phyloP scores from a whole-genome alignment of 1,140 invertebrate species.

The Pseudoatta argentina region DNA sequence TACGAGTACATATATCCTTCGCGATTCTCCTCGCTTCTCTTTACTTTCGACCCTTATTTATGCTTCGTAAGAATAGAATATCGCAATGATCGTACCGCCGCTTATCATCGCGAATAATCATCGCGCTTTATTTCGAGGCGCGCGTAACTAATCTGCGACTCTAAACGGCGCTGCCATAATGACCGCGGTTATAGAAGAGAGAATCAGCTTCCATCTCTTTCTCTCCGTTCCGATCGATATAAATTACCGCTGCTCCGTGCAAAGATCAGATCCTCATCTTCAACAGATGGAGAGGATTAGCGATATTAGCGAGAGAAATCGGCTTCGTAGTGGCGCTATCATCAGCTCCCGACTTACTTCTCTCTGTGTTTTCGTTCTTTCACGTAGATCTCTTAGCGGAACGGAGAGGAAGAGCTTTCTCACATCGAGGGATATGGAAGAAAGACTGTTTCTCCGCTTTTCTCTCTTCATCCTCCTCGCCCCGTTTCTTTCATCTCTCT shows the following conservation, averaged over 20 bases:
- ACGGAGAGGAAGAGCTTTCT: conserved; percentile 68
- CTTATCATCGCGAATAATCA: conserved; percentile 61
- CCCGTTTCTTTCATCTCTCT: not conserved
- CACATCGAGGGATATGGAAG: conserved; percentile 43
- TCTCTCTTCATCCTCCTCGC: conserved; percentile 23
- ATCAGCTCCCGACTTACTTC: conserved; percentile 59
- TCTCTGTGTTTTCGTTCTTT: conserved; percentile 64
- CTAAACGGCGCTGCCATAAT: conserved; percentile 59
- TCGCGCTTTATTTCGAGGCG: conserved; percentile 56
- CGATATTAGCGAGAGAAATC: conserved; percentile 72
- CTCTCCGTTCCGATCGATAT: conserved; percentile 56
- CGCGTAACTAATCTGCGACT: conserved; percentile 61
- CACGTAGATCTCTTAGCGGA: conserved; percentile 41
- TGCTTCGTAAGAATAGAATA: conserved; percentile 25
- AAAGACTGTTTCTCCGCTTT: conserved; percentile 52
- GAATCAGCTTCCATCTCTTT: conserved; percentile 34
- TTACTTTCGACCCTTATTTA: conserved; percentile 11
- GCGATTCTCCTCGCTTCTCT: not conserved
- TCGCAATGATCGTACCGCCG: conserved; percentile 27
- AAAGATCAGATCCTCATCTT: conserved; percentile 65
- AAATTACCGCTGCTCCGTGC: conserved; percentile 46
- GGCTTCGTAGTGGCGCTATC: conserved; percentile 41
- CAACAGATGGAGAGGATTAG: conserved; percentile 63
- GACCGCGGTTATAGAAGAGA: conserved; percentile 51
- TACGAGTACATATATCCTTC: too few relatives aligned